A percentile compares a stretch with the other conserved stretches of the same genome.
Conservation (phyloP, 2,797 vertebrate genomes). For the Chromis chromis region DNA sequence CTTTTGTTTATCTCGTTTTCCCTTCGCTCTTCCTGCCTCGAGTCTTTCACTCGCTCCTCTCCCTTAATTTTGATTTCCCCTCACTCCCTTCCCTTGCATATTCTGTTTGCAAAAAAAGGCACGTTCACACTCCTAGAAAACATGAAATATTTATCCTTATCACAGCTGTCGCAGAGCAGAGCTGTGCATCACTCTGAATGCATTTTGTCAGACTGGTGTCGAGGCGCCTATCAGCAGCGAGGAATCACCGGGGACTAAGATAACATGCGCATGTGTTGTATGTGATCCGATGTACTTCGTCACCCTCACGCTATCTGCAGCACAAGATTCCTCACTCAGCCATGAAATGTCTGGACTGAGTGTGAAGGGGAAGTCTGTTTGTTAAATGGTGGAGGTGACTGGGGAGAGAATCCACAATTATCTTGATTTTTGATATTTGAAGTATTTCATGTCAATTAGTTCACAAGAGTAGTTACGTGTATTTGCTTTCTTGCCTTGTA, state of each 20-base stretch:
- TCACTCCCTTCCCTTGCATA: neutral
- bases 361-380: slow-evolving; percentile 23
- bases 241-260: slow-evolving; percentile 46
- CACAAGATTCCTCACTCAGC: slow-evolving; percentile 23
- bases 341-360: slow-evolving; percentile 30
- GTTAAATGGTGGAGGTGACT: neutral
- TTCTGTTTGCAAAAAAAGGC: slow-evolving; percentile 31
- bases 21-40: slow-evolving; percentile 2
- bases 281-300: slow-evolving; percentile 20
- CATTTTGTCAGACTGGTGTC: slow-evolving; percentile 34
- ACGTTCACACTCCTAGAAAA: slow-evolving; percentile 26
- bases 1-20: slow-evolving; percentile 8
- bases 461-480: neutral
- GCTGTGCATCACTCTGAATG: slow-evolving; percentile 24
- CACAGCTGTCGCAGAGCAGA: slow-evolving; percentile 40
- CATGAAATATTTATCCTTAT: slow-evolving; percentile 58
- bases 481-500: neutral
- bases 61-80: slow-evolving; percentile 3
- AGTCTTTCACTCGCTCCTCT: neutral
- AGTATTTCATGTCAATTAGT: slow-evolving; percentile 6
- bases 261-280: slow-evolving; percentile 16
- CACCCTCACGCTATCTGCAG: slow-evolving; percentile 26
- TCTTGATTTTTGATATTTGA: neutral
- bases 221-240: slow-evolving; percentile 16
- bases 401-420: slow-evolving; percentile 9